Evolutionary conservation across 2,888 invertebrate species (phyloP), one percentile per base, ranked within the genome.

Genomic region (Spilarctia lutea): DNA sequence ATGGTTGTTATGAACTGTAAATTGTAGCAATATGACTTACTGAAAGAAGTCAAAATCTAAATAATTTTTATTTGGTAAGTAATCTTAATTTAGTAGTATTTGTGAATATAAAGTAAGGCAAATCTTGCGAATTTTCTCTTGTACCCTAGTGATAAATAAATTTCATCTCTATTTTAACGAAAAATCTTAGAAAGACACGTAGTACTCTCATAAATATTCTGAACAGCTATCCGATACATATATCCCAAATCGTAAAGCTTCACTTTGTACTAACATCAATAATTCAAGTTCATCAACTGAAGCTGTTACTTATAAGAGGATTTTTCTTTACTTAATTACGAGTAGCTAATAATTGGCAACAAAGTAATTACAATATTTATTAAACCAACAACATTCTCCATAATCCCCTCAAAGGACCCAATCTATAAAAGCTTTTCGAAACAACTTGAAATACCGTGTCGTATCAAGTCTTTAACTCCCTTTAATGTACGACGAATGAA

Each of bases 401-500:
- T 60, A 30, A 63, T 18, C 18, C 18, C 2, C 18, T 30, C 16
- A 63, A 18, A 63, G 18, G 18, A 63, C 63, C 30, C 63, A 63
- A 63, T 30, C 63, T 7, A 30, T 8, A 63, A 63, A 63, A 16
- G 63, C 63, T 30, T 63, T 18, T 30, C 8, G 16, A 63, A 63
- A 30, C 30, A 63, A 18, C 63, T 63, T 63, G 63, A 63, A 63
- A 63, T 30, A 18, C 27, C 30, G 1, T 63, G 63, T 30, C 63
- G 63, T 30, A 63, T 63, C 63, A 63, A 63, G 63, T 60, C 60
- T 60, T 3, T 60, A 60, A 60, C 30, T 56, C 68, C n/a, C 18
- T 70, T 60, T 79, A 69, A 78, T 73, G 56, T 80, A 67, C 65
- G 45, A 72, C 52, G 52, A 18, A 63, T 68, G n/a, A 77, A 68